phyloP scores from a whole-genome alignment of 2,888 invertebrate species.

The Sycophila texana region DNA sequence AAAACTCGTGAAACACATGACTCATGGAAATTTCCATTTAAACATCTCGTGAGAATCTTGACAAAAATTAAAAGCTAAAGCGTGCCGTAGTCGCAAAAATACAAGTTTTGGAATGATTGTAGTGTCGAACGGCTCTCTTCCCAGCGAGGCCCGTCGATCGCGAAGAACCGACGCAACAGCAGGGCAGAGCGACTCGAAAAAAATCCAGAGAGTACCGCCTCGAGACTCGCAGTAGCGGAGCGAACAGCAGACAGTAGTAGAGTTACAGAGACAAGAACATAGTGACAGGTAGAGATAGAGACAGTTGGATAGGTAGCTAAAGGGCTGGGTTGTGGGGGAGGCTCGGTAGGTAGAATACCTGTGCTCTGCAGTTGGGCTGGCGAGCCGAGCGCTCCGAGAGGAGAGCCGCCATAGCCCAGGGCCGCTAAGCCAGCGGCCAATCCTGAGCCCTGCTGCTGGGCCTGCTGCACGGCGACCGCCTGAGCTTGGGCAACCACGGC shows the following conservation, averaged over 20 bases:
- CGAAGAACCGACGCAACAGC: not conserved
- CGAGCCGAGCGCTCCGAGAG: conserved; percentile 74
- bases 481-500: conserved; percentile 74
- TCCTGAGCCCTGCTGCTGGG: conserved; percentile 74
- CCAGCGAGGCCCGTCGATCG: not conserved
- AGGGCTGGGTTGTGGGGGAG: not conserved
- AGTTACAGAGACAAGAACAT: conserved; percentile 2
- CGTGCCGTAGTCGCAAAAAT: too few relatives aligned
- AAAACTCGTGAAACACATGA: too few relatives aligned
- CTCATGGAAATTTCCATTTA: too few relatives aligned
- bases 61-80: too few relatives aligned
- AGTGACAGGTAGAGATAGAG: not conserved
- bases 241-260: not conserved
- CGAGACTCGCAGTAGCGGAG: not conserved
- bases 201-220: conserved; percentile 4
- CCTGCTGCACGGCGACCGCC: conserved; percentile 74
- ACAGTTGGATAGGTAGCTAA: not conserved
- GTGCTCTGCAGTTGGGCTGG: conserved; percentile 75
- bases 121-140: too few relatives aligned
- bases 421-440: conserved; percentile 74
- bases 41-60: too few relatives aligned
- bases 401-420: conserved; percentile 74
- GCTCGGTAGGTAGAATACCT: conserved; percentile 65
- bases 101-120: too few relatives aligned
- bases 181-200: not conserved